Conservation (phyloP, 2,113 vertebrate genomes). For the Cynoglossus semilaevis region DNA sequence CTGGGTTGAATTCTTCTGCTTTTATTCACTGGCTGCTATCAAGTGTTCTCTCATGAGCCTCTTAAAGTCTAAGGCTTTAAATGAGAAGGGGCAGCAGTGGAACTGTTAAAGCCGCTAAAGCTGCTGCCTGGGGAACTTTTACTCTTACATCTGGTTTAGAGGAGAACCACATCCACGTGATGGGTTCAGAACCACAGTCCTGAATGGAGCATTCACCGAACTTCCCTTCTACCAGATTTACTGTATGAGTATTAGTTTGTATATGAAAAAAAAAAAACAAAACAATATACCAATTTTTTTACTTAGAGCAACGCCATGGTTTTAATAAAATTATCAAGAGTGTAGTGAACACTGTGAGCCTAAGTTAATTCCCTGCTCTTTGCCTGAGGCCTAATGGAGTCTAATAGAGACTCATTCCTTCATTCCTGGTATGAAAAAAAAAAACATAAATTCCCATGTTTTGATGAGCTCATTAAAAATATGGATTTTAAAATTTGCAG, state of each 20-base stretch:
- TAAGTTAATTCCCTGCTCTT: constrained; percentile 45
- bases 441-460: constrained; percentile 52
- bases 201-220: constrained; percentile 2
- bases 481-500: constrained; percentile 26
- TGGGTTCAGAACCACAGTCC: constrained; percentile 25
- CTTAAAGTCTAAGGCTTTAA: constrained; percentile 38
- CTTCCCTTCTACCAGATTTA: neutral
- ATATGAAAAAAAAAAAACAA: too few species aligned
- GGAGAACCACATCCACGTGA: constrained; percentile 24
- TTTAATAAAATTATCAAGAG: constrained; percentile 48
- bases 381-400: constrained; percentile 36
- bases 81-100: constrained; percentile 39
- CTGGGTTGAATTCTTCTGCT: constrained; percentile 38
- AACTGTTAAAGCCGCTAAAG: constrained; percentile 5
- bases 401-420: constrained; percentile 36
- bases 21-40: constrained; percentile 43
- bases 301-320: constrained; percentile 41
- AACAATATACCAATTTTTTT: constrained; percentile 33
- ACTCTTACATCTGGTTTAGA: constrained; percentile 30
- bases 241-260: neutral
- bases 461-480: constrained; percentile 41
- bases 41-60: constrained; percentile 45
- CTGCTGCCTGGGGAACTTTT: constrained; percentile 21
- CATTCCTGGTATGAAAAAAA: constrained; percentile 30
- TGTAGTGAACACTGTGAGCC: constrained; percentile 37